Conservation (phyloP, 92 coral and sea anemone species). For the Palythoa grandis region DNA sequence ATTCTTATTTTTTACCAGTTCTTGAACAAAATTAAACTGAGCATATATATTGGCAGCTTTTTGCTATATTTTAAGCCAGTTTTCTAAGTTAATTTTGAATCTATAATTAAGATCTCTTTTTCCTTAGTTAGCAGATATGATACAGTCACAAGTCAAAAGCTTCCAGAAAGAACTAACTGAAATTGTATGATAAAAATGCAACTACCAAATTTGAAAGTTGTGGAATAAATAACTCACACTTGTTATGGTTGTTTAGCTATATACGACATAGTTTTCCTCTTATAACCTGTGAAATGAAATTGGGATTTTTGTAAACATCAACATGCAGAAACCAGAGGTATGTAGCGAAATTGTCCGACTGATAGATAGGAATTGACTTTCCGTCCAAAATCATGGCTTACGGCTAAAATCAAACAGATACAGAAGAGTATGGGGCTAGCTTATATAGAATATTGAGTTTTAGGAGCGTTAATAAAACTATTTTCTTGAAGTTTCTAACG, state of each 20-base stretch:
- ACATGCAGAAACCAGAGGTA: not conserved
- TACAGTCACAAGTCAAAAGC: not conserved
- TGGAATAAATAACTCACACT: not conserved
- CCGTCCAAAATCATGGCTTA: too few relatives aligned
- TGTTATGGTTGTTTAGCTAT: not conserved
- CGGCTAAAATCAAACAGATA: too few relatives aligned
- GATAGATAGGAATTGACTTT: too few relatives aligned
- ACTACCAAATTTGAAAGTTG: conserved; percentile 21
- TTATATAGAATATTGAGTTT: too few relatives aligned
- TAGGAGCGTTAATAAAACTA: too few relatives aligned
- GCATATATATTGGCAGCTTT: not conserved
- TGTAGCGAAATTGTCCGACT: not conserved
- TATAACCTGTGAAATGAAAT: not conserved
- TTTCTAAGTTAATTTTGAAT: too few relatives aligned
- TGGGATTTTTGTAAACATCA: too few relatives aligned
- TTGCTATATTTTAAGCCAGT: not conserved
- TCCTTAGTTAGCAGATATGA: too few relatives aligned
- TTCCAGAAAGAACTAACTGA: not conserved
- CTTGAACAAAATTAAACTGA: not conserved
- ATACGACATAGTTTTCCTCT: conserved; percentile 1
- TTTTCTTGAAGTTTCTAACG: too few relatives aligned
- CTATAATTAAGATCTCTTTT: too few relatives aligned
- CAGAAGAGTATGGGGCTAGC: too few relatives aligned
- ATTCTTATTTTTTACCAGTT: not conserved
- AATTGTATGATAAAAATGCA: not conserved